phyloP scores from a whole-genome alignment of 2,113 vertebrate species.

The Bolborhynchus lineola region DNA sequence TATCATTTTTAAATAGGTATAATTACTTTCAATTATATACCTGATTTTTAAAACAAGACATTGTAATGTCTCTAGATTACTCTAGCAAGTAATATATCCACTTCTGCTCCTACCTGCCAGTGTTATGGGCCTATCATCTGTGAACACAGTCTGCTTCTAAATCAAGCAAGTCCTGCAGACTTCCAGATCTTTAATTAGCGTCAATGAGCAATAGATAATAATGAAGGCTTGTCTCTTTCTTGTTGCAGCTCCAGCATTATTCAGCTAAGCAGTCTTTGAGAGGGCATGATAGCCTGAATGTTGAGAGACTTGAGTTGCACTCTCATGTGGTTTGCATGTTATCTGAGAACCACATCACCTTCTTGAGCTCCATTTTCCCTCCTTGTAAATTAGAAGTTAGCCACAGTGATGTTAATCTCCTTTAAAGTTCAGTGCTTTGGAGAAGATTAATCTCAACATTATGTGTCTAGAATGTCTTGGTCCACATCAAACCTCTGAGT shows the following conservation, averaged over 20 bases:
- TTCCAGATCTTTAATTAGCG: not conserved
- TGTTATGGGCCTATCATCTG: not conserved
- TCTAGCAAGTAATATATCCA: not conserved
- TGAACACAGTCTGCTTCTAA: not conserved
- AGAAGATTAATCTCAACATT: not conserved
- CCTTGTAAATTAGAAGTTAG: not conserved
- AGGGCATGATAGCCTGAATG: not conserved
- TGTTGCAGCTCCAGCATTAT: not conserved
- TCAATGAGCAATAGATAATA: not conserved
- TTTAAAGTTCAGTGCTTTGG: not conserved
- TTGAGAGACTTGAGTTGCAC: not conserved
- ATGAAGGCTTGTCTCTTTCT: not conserved
- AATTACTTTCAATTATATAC: not conserved
- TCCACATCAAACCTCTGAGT: not conserved
- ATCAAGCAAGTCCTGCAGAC: not conserved
- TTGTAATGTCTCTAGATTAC: not conserved
- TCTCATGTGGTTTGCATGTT: not conserved
- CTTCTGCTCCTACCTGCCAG: not conserved
- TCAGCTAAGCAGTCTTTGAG: not conserved
- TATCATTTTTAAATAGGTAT: not conserved
- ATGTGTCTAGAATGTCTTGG: not conserved
- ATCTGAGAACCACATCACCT: not conserved
- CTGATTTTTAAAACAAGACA: not conserved
- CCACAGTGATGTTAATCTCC: not conserved
- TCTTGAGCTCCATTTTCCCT: not conserved